Base-by-base conservation (phyloP, 2,113 vertebrate species). In the Stigmatopora argus region DNA sequence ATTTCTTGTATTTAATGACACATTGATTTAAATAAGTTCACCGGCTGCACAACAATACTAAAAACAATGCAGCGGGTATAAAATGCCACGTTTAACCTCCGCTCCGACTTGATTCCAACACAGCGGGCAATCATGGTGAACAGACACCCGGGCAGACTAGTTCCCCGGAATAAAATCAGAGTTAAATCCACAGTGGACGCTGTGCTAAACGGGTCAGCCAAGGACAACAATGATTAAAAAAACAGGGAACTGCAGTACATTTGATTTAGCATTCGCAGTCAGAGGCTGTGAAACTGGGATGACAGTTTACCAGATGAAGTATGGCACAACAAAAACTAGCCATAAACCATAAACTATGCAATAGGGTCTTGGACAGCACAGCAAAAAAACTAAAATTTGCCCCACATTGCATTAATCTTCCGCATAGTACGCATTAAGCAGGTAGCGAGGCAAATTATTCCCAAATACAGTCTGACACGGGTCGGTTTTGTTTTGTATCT, bases 381-480 rank as follows among this genome's bases (percentile, higher is more conserved):
- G 12, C 35, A 8, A 47, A 19, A 31, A 31, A 67, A 31, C 26
- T 14, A 72, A 10, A 74, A 56, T 10, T 49, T 62, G 31, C 11
- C 48, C 62, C 45, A 70, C 60, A 74, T 14, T 58, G 18, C 15
- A 1, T 17, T 61, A 55, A 26, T 44, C 31, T 66, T 53, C 17
- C 23, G 26, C 64, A 45, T 57, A 6, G 14, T 45, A 48, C 14
- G 19, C 38, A 8, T 59, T 45, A 62, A 67, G 48, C 15, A 19
- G 19, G 4, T 59, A 38, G 62, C 64, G 77, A 75, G 31, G 66
- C 46, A 52, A 62, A 57, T 31, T 34, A 65, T 71, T 73, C 35
- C 70, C 56, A 82, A 80, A 82, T 47, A 65, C 26, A n/a, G 55
- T 57, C 62, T 52, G 73, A 75, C 79, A 72, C 9, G 46, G 73